phyloP scores from a whole-genome alignment of 2,888 invertebrate genomes.

The Andrena praecox region DNA sequence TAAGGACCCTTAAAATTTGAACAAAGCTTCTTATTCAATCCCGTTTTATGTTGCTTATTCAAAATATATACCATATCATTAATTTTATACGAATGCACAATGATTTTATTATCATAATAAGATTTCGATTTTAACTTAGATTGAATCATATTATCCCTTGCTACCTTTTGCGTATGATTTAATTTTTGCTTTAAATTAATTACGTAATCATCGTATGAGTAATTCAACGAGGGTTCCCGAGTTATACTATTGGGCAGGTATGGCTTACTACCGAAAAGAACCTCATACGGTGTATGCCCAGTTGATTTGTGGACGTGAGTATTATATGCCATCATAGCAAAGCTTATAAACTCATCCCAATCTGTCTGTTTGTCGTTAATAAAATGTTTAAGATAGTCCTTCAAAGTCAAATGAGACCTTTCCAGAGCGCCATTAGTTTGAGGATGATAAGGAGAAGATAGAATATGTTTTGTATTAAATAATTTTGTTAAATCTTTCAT shows the following conservation, averaged over 20 bases:
- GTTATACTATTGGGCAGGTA: slow-evolving; percentile 13
- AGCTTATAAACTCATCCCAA: slow-evolving; percentile 13
- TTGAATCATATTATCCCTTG: slow-evolving; percentile 18
- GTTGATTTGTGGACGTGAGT: slow-evolving; percentile 15
- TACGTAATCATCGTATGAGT: slow-evolving; percentile 18
- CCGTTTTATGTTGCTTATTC: neutral
- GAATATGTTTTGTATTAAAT: slow-evolving; percentile 11
- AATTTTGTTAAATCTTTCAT: slow-evolving; percentile 14
- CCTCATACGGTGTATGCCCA: slow-evolving; percentile 10
- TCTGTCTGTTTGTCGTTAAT: slow-evolving; percentile 7
- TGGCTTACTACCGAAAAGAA: slow-evolving; percentile 1
- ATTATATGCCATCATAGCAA: slow-evolving; percentile 25
- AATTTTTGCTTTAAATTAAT: slow-evolving; percentile 33
- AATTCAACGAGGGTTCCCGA: neutral
- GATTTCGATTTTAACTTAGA: slow-evolving; percentile 22
- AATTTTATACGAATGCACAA: neutral
- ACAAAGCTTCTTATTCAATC: slow-evolving; percentile 20
- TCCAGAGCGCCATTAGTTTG: too few relatives aligned
- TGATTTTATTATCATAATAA: slow-evolving; percentile 32
- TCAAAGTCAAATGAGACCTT: too few relatives aligned
- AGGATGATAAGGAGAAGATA: slow-evolving; percentile 27
- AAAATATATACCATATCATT: neutral
- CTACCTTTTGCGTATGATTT: slow-evolving; percentile 23
- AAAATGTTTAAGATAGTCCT: slow-evolving; percentile 15
- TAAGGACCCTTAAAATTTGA: slow-evolving; percentile 25